phyloP scores from a whole-genome alignment of 2,888 invertebrate genomes.

The Patella depressa region DNA sequence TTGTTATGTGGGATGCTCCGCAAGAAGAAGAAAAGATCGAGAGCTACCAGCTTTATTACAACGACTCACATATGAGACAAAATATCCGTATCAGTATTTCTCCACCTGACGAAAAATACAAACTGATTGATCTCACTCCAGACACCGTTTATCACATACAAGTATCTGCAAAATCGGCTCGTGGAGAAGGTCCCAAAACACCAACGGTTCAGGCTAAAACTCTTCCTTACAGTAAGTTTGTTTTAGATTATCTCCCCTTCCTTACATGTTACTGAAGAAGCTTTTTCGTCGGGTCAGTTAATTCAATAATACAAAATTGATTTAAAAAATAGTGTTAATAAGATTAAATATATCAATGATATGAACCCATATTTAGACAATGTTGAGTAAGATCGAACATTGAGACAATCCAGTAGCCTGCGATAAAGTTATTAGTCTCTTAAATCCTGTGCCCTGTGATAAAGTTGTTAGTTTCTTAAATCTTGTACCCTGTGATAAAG shows the following conservation, averaged over 20 bases:
- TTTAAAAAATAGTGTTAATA: too few species aligned
- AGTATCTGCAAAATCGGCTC: slow-evolving; percentile 92
- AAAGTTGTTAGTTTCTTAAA: too few species aligned
- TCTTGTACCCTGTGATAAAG: too few species aligned
- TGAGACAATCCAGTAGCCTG: too few species aligned
- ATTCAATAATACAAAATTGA: background rate
- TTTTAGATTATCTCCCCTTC: too few species aligned
- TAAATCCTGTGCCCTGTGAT: too few species aligned
- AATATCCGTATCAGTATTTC: slow-evolving; percentile 60
- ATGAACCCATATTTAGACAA: too few species aligned
- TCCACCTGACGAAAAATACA: slow-evolving; percentile 75
- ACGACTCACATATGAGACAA: slow-evolving; percentile 72
- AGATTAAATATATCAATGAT: too few species aligned
- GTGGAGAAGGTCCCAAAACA: slow-evolving; percentile 94
- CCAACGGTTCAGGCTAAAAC: slow-evolving; percentile 94
- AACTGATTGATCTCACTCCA: slow-evolving; percentile 90
- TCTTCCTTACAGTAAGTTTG: slow-evolving; percentile 94
- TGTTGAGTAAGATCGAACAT: too few species aligned
- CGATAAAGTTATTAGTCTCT: too few species aligned
- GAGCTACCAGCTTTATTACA: slow-evolving; percentile 97
- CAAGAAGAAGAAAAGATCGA: slow-evolving; percentile 87
- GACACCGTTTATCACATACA: slow-evolving; percentile 97
- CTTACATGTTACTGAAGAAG: background rate
- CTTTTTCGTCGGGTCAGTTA: slow-evolving; percentile 11
- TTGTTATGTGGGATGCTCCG: slow-evolving; percentile 93